Base-by-base conservation (phyloP, 2,113 vertebrate species). In the Pogonocichla stellata region DNA sequence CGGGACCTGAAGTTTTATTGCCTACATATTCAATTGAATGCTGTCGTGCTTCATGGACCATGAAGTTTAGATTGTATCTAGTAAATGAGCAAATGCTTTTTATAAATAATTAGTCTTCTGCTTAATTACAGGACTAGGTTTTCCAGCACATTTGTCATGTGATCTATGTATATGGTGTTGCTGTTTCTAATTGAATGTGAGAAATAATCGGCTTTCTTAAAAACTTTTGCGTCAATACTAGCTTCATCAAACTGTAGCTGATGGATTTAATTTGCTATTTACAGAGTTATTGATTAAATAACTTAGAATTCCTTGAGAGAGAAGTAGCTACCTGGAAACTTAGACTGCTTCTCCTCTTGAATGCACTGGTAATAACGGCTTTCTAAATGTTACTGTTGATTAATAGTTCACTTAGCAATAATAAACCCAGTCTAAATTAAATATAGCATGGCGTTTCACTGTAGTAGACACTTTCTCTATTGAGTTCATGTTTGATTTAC, bases 251-350 rank as follows among this genome's bases (percentile, higher is more conserved):
- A 80, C 33, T 70, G 31, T 40, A 65, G 51, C 31, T 81, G 90
- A 93, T 84, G 25, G 74, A 89, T 94, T 97, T 93, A 91, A 94
- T 95, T 97, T 92, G 57, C 42, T 89, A 1, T 83, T 96, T 96
- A 92, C 12, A 28, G 57, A 69, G 34, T 48, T 97, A 96, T 89
- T 93, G 94, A 97, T 97, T 96, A 69, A 92, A 83, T 62, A 90
- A 88, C 80, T 86, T 64, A 94, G 42, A 73, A 70, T 72, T 82
- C 58, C 65, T 92, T 77, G 70, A 84, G 71, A 92, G 83, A 72
- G 58, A 56, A 10, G 38, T 79, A 88, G 78, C 92, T 90, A 93
- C 88, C 88, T 83, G 47, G 86, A 96, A 97, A 50, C 40, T 70
- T 75, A 25, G 2, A 4, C 26, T 66, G 22, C 70, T 90, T 56